Base-by-base conservation (phyloP, 2,797 vertebrate species). In the Sebastes dallii region DNA sequence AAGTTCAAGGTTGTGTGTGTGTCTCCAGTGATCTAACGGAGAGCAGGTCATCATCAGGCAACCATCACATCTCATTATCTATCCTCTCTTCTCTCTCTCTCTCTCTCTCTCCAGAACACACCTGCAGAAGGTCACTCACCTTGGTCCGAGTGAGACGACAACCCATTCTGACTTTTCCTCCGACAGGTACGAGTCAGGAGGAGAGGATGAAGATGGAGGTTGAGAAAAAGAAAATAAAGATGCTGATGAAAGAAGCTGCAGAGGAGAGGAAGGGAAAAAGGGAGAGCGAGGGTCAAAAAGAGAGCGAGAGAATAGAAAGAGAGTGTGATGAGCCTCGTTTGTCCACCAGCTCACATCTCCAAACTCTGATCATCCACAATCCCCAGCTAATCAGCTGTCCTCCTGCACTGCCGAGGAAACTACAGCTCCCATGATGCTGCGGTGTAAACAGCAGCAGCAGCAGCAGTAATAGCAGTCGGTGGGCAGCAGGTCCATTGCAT, bases 111-210 rank as follows among this genome's bases (percentile, higher is more conserved):
- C 24, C 1, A 24, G 18, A 14, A 73, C 74, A 70, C 79, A 82
- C 86, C 75, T 75, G 65, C 81, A 84, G 73, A 7, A 20, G 83
- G 61, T 86, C 86, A 90, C 91, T 91, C 88, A 94, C 93, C 93
- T 93, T 94, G 27, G 54, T 86, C 27, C 91, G 86, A 32, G 86
- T 92, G 64, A 93, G 77, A 25, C 89, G 91, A 73, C 92, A 93
- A 8, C 92, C 92, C 92, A 94, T 94, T 2, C 82, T 89, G 88
- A 83, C 76, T 72, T 30, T 3, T 12, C 65, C 82, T 73, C 10
- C 0, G 55, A 25, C 30, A 6, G 39, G 30, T 29, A 7, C 22
- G 4, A 68, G 75, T 69, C 8, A 42, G 55, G 58, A 69, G 46
- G 20, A 67, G 59, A 42, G 29, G 9, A 25, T 24, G 8, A 8